These are phyloP conservation scores for Silurus lanzhouensis DNA, from an alignment of 2,797 vertebrate genomes.

Conservation along the genomic window DNA sequence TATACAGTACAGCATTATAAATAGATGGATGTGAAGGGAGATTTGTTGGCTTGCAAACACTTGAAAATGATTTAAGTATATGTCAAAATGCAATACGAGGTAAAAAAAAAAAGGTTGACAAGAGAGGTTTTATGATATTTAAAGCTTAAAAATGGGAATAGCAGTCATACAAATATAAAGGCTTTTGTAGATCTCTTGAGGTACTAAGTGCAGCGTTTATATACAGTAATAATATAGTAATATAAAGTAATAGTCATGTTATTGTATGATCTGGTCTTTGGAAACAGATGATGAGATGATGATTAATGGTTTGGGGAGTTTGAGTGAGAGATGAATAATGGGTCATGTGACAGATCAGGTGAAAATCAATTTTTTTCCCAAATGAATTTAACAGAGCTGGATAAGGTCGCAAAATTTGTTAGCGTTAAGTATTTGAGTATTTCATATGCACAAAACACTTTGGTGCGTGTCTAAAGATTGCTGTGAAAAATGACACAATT, in stretches of 20 bases:
- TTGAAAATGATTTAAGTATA: neutral
- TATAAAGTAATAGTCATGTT: neutral
- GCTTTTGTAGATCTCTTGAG: neutral
- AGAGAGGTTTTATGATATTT: no score
- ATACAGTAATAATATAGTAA: no score
- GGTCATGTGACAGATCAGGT: neutral
- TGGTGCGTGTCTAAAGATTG: neutral
- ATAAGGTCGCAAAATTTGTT: no score
- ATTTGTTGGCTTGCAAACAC: neutral
- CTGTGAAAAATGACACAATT: neutral
- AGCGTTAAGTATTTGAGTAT: no score
- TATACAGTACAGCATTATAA: neutral
- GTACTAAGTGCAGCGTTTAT: neutral
- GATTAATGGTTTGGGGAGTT: neutral
- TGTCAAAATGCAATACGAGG: neutral
- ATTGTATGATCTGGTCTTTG: neutral
- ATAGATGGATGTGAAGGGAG: neutral
- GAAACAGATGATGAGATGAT: neutral
- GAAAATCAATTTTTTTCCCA: neutral
- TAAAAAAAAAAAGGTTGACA: neutral
- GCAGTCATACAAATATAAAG: neutral
- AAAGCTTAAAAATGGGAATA: neutral
- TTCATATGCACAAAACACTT: neutral
- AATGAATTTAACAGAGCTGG: neutral
- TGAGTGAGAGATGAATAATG: neutral